These are phyloP conservation scores for Corythornis vintsioides DNA, from an alignment of 2,113 vertebrate species.

Conservation along the genomic window DNA sequence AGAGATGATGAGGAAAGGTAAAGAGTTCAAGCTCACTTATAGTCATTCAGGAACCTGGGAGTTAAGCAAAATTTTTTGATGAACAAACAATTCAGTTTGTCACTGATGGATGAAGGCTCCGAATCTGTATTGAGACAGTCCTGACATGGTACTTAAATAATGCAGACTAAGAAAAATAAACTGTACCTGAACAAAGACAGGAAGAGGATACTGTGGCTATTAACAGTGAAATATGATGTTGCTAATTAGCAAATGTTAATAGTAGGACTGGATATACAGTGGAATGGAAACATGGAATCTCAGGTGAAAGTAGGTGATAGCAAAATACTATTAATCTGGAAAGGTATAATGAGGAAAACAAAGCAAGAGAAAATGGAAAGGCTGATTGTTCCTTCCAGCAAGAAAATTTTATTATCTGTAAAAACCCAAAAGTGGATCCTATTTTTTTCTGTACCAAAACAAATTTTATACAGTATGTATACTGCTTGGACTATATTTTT, in stretches of 20 bases:
- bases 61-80: conserved; percentile 55
- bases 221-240: conserved; percentile 51
- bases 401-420: conserved; percentile 61
- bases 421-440: conserved; percentile 39
- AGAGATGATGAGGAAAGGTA: conserved; percentile 34
- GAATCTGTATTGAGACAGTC: conserved; percentile 38
- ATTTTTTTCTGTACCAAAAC: conserved; percentile 25
- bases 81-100: conserved; percentile 49
- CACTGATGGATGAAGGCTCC: conserved; percentile 57
- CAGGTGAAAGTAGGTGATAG: conserved; percentile 64
- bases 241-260: conserved; percentile 71
- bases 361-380: conserved; percentile 53
- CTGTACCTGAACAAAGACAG: conserved; percentile 27
- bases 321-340: conserved; percentile 63
- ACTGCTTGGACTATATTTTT: not conserved
- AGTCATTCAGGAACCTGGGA: conserved; percentile 22
- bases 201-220: conserved; percentile 36
- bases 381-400: conserved; percentile 66
- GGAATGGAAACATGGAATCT: conserved; percentile 40
- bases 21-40: conserved; percentile 50
- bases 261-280: conserved; percentile 35
- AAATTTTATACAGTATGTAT: not conserved
- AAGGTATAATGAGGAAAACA: conserved; percentile 62
- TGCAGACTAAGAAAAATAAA: conserved; percentile 50
- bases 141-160: conserved; percentile 33